Evolutionary conservation across 2,797 vertebrate genomes (phyloP), one percentile per base, ranked within the genome.

Genomic region (Hypotaenidia philippensis): DNA sequence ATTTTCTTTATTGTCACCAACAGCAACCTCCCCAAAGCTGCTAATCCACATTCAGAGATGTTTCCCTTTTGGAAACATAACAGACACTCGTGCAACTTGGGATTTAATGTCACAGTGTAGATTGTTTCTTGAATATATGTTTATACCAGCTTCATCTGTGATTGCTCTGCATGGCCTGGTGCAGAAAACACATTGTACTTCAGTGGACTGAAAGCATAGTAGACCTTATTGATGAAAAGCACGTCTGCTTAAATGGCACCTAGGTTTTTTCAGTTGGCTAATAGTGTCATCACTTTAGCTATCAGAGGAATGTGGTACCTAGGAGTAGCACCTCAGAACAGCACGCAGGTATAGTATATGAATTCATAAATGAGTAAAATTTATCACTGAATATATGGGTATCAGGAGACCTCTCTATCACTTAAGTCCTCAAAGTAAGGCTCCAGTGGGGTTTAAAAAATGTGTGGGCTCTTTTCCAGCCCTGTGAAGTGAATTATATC

Each of bases 401-500:
- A 77, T 63, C 91, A n/a, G 41, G 76, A 89, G 92, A 71, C 11
- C 55, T 72, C 53, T 91, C 69, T 81, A 69, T 87, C 91, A 81
- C 36, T 29, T 52, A n/a, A 71, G 72, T 76, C 69, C 65, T 95
- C 90, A 41, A 93, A 70, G 61, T 36, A 65, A 85, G 68, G 14
- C 23, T 89, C 55, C 61, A n/a, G 10, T 52, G 61, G 40, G 91
- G 86, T 84, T 56, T 79, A 21, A 92, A 91, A 96, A 95, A 92
- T 85, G 7, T 27, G 8, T 64, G 44, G 79, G 59, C 78, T 83
- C 70, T 91, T 78, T 92, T 95, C 87, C 89, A 95, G 32, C 72
- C 57, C 70, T 79, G 8, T 66, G 89, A 86, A 66, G 79, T 93
- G 80, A 95, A 93, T 92, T 93, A 89, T 89, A 78, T 60, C 45